A percentile compares a stretch with the other conserved stretches of the same genome.
phyloP scores from a whole-genome alignment of 1,140 invertebrate genomes.

The Apis florea region DNA sequence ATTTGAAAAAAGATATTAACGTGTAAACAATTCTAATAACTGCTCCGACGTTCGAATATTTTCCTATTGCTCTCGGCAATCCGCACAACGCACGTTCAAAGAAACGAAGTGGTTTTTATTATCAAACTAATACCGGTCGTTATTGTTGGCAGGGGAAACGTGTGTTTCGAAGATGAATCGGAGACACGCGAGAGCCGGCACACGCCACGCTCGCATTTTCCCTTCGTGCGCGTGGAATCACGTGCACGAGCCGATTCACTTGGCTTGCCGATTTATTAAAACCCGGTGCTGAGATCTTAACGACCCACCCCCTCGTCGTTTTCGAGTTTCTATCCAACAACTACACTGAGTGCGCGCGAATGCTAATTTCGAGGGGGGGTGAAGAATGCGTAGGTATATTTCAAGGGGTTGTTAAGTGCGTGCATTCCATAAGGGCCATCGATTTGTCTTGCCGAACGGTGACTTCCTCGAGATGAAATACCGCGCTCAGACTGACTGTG shows the following conservation, averaged over 20 bases:
- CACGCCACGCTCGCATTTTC: constrained; percentile 39
- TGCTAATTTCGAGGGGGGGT: background rate
- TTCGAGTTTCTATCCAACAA: background rate
- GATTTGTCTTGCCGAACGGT: background rate
- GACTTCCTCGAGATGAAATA: background rate
- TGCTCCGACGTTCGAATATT: no score
- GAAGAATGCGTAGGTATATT: background rate
- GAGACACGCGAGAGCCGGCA: constrained; percentile 45
- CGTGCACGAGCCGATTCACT: background rate
- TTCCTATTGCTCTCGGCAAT: background rate
- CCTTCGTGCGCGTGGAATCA: background rate
- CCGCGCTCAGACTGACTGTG: no score
- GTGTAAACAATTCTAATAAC: no score
- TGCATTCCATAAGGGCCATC: background rate
- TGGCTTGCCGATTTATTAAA: constrained; percentile 11
- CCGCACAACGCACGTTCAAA: background rate
- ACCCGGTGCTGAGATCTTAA: background rate
- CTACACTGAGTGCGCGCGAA: no score
- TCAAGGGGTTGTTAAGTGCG: background rate
- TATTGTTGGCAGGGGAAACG: constrained; percentile 35
- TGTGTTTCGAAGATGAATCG: constrained; percentile 36
- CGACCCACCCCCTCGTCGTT: no score
- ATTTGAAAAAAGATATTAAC: no score
- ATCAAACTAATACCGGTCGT: background rate
- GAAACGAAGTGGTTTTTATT: constrained; percentile 33